Conservation (phyloP, 2,797 vertebrate species). For the Gymnothorax reevesii region DNA sequence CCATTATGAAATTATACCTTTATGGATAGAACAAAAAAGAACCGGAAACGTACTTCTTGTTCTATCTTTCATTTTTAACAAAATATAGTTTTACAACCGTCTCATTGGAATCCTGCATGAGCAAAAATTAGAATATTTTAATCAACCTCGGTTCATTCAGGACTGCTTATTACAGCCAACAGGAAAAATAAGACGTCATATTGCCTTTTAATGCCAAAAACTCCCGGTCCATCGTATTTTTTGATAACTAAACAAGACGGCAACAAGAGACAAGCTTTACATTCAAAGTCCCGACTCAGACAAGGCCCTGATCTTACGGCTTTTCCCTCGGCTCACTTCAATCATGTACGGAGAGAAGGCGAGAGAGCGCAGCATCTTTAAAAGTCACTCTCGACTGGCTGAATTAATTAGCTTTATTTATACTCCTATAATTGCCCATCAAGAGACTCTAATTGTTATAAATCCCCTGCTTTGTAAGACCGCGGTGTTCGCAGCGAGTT, state of each 20-base stretch:
- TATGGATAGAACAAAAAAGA: too few relatives aligned
- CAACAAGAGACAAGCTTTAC: neutral
- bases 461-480: conserved; percentile 44
- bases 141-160: neutral
- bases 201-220: neutral
- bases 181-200: neutral
- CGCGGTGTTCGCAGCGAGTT: conserved; percentile 48
- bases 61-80: too few relatives aligned
- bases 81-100: too few relatives aligned
- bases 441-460: conserved; percentile 55
- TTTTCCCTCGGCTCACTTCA: neutral
- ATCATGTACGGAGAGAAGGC: neutral
- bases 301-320: neutral
- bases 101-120: too few relatives aligned
- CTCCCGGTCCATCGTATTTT: neutral
- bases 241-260: neutral
- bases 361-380: conserved; percentile 25
- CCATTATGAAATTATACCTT: too few relatives aligned
- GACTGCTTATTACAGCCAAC: neutral
- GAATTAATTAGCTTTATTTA: conserved; percentile 57
- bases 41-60: too few relatives aligned
- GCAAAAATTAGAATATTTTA: too few relatives aligned
- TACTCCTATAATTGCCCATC: conserved; percentile 58
- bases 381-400: conserved; percentile 55
- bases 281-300: neutral